phyloP scores from a whole-genome alignment of 2,797 vertebrate genomes.

The Arrhamphus sclerolepis region DNA sequence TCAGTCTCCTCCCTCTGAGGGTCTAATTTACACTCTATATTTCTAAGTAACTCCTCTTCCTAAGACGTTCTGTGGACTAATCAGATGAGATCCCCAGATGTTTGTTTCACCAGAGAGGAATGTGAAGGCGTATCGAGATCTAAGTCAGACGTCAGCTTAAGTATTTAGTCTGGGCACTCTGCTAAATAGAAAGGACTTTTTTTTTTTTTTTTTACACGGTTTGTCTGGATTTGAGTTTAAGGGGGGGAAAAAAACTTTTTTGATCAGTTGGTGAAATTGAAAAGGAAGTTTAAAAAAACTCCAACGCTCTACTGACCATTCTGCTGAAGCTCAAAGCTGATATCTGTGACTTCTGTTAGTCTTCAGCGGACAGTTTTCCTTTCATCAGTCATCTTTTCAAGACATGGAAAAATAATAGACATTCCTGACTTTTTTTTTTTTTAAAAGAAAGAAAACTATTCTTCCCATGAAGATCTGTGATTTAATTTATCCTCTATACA shows the following conservation, averaged over 20 bases:
- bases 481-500: slow-evolving; percentile 34
- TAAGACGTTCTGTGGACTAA: slow-evolving; percentile 35
- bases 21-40: slow-evolving; percentile 61
- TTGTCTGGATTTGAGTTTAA: slow-evolving; percentile 19
- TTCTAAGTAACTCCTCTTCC: slow-evolving; percentile 44
- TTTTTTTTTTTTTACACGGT: slow-evolving; percentile 21
- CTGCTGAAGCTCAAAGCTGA: neutral
- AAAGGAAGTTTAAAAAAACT: neutral
- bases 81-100: slow-evolving; percentile 57
- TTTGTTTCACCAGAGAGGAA: slow-evolving; percentile 64
- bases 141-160: slow-evolving; percentile 42
- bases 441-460: slow-evolving; percentile 61
- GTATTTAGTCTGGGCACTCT: slow-evolving; percentile 43
- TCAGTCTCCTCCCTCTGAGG: slow-evolving; percentile 54
- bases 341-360: slow-evolving; percentile 35
- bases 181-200: slow-evolving; percentile 22
- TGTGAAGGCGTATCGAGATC: slow-evolving; percentile 56
- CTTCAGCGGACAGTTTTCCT: slow-evolving; percentile 47
- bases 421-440: neutral
- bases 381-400: slow-evolving; percentile 52
- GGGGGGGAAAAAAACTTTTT: slow-evolving; percentile 13
- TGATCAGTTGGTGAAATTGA: slow-evolving; percentile 5
- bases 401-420: slow-evolving; percentile 18
- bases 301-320: neutral
- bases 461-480: slow-evolving; percentile 4